Evolutionary conservation across 2,113 vertebrate genomes (phyloP).

Genomic region (Circaetus cinerascens): DNA sequence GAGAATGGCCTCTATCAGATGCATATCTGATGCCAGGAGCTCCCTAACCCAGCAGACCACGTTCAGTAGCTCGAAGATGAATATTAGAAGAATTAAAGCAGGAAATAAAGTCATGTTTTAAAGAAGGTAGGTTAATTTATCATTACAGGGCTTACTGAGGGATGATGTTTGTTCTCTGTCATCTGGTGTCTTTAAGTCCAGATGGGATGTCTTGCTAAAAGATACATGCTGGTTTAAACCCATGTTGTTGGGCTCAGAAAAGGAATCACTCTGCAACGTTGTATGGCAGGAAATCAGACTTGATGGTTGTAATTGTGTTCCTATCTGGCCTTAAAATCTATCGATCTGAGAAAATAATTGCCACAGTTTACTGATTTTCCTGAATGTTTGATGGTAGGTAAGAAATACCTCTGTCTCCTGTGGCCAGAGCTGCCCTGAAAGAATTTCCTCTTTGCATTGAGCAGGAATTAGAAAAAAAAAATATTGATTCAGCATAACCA

Average conservation of each 20-base stretch:
- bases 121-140: background rate
- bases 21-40: accelerated
- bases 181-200: background rate
- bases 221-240: background rate
- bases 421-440: background rate
- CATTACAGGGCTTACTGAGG: background rate
- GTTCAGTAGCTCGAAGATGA: background rate
- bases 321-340: constrained; percentile 31
- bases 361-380: constrained; percentile 10
- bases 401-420: background rate
- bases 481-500: background rate
- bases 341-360: constrained; percentile 7
- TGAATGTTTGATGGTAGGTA: background rate
- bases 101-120: background rate
- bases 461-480: background rate
- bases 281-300: background rate
- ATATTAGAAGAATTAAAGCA: background rate
- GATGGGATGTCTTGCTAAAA: background rate
- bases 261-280: accelerated
- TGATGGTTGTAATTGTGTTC: background rate
- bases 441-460: background rate
- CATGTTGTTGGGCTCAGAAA: background rate
- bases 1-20: background rate
- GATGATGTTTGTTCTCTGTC: background rate
- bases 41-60: background rate